These are phyloP conservation scores for Hydrotaea diabolus DNA, from an alignment of 2,888 invertebrate species.

Conservation along the genomic window DNA sequence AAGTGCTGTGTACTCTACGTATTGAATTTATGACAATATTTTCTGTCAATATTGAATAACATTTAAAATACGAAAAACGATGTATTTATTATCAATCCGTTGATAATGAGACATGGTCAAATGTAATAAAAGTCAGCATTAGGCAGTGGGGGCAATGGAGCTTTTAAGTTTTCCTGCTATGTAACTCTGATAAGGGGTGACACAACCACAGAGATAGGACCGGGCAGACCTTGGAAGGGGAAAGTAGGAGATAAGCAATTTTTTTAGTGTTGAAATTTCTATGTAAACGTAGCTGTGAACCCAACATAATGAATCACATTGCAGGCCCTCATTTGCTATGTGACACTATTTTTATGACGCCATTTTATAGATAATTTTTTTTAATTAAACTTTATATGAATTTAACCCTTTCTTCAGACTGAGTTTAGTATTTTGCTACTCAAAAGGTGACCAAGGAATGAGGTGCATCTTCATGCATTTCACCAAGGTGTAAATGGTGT, in stretches of 20 bases:
- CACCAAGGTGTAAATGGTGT: no score
- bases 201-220: no score
- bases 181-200: neutral
- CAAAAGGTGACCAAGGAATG: no score
- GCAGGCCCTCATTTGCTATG: neutral
- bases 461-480: no score
- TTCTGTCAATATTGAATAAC: constrained; percentile 41
- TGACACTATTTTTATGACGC: no score
- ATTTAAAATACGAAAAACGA: neutral
- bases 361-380: constrained; percentile 10
- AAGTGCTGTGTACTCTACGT: neutral
- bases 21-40: constrained; percentile 13
- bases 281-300: neutral
- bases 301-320: constrained; percentile 12
- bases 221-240: neutral
- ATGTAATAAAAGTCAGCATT: constrained; percentile 40
- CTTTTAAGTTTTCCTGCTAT: neutral
- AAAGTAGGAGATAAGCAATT: neutral
- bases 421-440: no score
- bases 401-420: no score
- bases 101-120: constrained; percentile 33
- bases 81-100: neutral
- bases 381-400: no score
- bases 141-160: neutral
- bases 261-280: neutral